Percentiles rank a stretch among this genome's conserved stretches.
phyloP scores from a whole-genome alignment of 2,113 vertebrate genomes.

The Actinemys pallida region DNA sequence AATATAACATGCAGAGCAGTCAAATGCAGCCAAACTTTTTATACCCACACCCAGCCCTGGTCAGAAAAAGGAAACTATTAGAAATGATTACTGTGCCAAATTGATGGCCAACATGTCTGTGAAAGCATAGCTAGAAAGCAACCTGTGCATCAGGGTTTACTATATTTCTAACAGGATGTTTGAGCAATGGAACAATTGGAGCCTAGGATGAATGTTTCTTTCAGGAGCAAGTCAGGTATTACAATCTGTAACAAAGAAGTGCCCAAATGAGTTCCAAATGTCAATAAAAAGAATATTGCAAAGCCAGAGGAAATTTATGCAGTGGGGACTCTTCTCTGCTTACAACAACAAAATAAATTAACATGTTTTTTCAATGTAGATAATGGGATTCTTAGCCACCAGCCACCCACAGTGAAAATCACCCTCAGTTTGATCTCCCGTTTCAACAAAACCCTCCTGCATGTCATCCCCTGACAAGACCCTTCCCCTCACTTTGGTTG shows the following conservation, averaged over 20 bases:
- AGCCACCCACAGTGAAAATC: background rate
- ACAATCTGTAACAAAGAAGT: background rate
- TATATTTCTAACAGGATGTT: background rate
- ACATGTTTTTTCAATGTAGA: background rate
- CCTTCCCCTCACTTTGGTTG: background rate
- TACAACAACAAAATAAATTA: background rate
- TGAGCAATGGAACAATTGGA: background rate
- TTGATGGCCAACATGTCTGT: background rate
- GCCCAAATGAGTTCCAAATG: background rate
- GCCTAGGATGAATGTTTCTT: background rate
- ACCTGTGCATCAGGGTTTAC: fast-evolving
- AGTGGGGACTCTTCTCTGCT: background rate
- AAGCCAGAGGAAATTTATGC: background rate
- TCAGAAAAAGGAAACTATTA: background rate
- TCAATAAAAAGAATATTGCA: background rate
- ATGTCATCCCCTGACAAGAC: background rate
- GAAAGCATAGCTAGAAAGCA: background rate
- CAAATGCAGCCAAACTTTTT: constrained; percentile 10
- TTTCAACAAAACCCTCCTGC: background rate
- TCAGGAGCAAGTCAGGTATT: background rate
- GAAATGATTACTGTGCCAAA: fast-evolving
- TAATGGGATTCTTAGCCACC: too few relatives aligned
- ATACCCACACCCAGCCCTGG: background rate
- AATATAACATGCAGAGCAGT: background rate
- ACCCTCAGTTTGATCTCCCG: background rate